These are phyloP conservation scores for Oreonectes daqikongensis DNA, from an alignment of 2,797 vertebrate species.

Conservation along the genomic window DNA sequence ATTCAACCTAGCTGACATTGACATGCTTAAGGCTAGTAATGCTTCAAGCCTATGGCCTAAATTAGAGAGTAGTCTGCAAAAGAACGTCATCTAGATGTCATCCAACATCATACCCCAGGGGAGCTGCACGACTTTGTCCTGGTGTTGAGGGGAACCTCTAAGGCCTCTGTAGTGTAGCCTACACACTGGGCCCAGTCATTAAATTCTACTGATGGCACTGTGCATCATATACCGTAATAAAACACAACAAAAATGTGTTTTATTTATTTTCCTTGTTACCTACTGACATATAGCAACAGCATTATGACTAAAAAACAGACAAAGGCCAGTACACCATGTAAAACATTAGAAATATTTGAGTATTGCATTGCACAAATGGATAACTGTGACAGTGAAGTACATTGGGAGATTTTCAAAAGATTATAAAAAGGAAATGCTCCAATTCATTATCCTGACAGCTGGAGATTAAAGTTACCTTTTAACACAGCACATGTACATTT, in stretches of 20 bases:
- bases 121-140: neutral
- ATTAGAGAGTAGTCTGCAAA: conserved; percentile 9
- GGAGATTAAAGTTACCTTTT: conserved; percentile 74
- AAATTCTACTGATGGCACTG: no score
- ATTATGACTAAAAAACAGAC: conserved; percentile 20
- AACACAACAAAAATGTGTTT: no score
- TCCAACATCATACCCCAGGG: neutral
- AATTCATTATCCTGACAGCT: conserved; percentile 80
- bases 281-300: neutral
- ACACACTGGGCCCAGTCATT: neutral
- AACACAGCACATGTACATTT: conserved; percentile 72
- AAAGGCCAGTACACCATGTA: neutral
- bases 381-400: conserved; percentile 64
- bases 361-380: conserved; percentile 71
- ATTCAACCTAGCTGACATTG: conserved; percentile 31
- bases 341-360: conserved; percentile 60
- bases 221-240: no score
- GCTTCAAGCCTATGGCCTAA: conserved; percentile 22
- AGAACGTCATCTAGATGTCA: conserved; percentile 8
- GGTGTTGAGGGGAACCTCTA: neutral
- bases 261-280: no score
- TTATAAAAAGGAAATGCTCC: conserved; percentile 71
- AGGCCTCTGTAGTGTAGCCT: neutral
- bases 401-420: conserved; percentile 73
- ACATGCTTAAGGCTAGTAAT: conserved; percentile 39